Conservation (phyloP, 2,113 vertebrate genomes). For the Siphamia tubifer region DNA sequence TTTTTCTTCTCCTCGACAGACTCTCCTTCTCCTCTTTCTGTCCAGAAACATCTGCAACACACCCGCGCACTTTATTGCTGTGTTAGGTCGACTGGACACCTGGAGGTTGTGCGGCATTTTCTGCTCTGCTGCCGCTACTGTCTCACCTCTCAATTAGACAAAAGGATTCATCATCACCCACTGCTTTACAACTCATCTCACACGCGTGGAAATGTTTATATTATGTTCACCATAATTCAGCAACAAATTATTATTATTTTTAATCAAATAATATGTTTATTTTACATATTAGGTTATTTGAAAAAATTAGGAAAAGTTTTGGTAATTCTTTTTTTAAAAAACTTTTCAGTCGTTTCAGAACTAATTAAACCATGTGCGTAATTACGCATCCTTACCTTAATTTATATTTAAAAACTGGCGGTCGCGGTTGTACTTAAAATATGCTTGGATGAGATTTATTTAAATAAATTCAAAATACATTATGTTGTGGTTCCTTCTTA, state of each 20-base stretch:
- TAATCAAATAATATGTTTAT: no score
- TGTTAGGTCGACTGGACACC: constrained; percentile 12
- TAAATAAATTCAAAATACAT: background rate
- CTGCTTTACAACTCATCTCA: no score
- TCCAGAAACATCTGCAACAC: background rate
- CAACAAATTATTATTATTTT: no score
- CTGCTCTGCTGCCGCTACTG: constrained; percentile 13
- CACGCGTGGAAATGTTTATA: no score
- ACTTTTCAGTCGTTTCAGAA: no score
- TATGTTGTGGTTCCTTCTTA: no score
- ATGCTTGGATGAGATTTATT: background rate
- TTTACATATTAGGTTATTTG: no score
- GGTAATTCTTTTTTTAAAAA: no score
- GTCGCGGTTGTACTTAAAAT: background rate
- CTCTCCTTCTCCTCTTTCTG: constrained; percentile 7
- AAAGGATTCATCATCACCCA: no score
- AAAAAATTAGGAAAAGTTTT: no score
- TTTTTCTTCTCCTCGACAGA: constrained; percentile 12
- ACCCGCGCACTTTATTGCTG: background rate
- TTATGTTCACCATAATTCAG: no score
- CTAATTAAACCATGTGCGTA: no score
- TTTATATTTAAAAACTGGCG: background rate
- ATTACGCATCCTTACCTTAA: background rate
- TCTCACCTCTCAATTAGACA: constrained; percentile 5
- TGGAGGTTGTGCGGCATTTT: background rate